Evolutionary conservation across 1,140 invertebrate species (phyloP).

Genomic region (Oscheius sp.): DNA sequence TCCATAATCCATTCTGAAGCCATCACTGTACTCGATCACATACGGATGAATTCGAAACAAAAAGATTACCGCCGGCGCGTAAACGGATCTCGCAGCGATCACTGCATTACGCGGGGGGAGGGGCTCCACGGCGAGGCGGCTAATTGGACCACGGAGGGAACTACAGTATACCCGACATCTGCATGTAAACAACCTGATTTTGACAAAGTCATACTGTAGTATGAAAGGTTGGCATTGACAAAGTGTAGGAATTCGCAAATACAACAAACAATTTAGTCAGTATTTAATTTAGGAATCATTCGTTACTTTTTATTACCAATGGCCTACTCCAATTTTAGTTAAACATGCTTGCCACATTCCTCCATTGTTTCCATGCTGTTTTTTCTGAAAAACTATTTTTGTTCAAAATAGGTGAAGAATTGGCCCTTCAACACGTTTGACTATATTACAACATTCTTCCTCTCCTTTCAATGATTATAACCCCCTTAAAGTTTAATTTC

Average conservation of each 20-base stretch:
- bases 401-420: too few species aligned
- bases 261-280: too few species aligned
- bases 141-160: not conserved
- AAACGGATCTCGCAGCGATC: not conserved
- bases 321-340: too few species aligned
- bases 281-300: too few species aligned
- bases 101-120: slow-evolving; percentile 1
- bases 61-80: not conserved
- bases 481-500: too few species aligned
- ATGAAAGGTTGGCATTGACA: not conserved
- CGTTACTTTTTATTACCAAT: not conserved
- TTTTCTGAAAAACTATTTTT: too few species aligned
- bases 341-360: too few species aligned
- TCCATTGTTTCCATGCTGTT: too few species aligned
- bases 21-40: not conserved
- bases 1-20: not conserved
- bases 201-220: not conserved
- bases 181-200: not conserved
- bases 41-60: not conserved
- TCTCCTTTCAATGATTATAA: too few species aligned
- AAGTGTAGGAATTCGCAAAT: not conserved
- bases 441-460: too few species aligned
- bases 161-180: not conserved
- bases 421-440: too few species aligned
- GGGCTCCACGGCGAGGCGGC: not conserved